These are phyloP conservation scores for Catocala nupta DNA, from an alignment of 2,888 invertebrate genomes.

Conservation along the genomic window DNA sequence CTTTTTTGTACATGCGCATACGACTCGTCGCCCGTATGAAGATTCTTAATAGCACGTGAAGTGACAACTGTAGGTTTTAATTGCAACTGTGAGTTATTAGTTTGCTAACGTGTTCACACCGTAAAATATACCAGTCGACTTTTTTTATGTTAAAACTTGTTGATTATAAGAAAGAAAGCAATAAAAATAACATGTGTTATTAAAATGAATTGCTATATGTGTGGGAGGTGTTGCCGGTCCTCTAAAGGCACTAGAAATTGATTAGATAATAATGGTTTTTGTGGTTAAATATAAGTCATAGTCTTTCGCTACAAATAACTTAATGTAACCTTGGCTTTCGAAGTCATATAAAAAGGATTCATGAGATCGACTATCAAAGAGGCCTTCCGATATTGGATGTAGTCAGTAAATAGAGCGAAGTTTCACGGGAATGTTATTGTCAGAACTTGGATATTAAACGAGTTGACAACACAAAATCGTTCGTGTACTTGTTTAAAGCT, in stretches of 20 bases:
- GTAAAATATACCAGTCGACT: slow-evolving; percentile 2
- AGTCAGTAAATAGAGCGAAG: background rate
- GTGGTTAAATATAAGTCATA: background rate
- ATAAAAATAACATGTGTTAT: background rate
- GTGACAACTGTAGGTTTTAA: slow-evolving; percentile 77
- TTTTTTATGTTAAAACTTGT: slow-evolving; percentile 9
- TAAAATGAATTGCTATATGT: background rate
- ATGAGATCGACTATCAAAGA: slow-evolving; percentile 2
- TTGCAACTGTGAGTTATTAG: slow-evolving; percentile 63
- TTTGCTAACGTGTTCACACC: slow-evolving; percentile 37
- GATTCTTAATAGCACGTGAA: slow-evolving; percentile 76
- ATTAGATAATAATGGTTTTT: slow-evolving; percentile 3
- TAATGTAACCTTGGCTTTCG: too few species aligned
- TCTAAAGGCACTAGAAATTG: background rate
- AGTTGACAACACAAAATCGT: slow-evolving; percentile 10
- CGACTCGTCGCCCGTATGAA: slow-evolving; percentile 66
- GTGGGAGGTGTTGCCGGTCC: background rate
- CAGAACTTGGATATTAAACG: slow-evolving; percentile 7
- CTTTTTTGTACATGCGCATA: slow-evolving; percentile 70
- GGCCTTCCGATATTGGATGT: slow-evolving; percentile 1
- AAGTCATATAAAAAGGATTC: too few species aligned
- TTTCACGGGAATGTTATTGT: background rate
- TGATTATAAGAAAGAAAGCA: slow-evolving; percentile 5
- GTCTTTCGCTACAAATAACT: too few species aligned
- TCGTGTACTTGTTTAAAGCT: slow-evolving; percentile 30